Evolutionary conservation across 2,797 vertebrate species (phyloP), one percentile per base, ranked within the genome.

Genomic region (Phataginus tetradactyla): DNA sequence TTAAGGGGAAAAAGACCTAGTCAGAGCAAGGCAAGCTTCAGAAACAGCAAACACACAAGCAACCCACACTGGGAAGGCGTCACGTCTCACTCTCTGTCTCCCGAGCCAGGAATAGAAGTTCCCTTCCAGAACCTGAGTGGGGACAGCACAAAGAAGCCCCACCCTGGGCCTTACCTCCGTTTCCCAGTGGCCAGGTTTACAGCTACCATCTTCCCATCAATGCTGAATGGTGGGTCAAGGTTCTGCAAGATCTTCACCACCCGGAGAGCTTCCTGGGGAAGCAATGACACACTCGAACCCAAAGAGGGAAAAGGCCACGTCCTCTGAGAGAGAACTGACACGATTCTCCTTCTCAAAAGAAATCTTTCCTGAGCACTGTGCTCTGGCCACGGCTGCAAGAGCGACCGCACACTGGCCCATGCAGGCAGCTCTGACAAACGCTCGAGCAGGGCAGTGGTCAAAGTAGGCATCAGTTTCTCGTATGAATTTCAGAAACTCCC

Each of bases 231-330:
- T 37, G 99, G 98, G 92, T 99, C 98, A 98, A 98, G 99, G 98
- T 99, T 99, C 99, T 97, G 99, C 90, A 99, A 98, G 95, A 99
- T 99, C 97, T 99, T 99, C 63, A 99, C 99, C 97, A 99, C 98
- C 78, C 99, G 99, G 49, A 99, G 98, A 0, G 99, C 99, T 98
- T 99, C 99, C 99, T 99, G 95, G 45, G 97, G 98, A 98, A 96
- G 34, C 25, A 97, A 95, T 97, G 42, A 69, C 55, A 95, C 20
- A 72, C 4, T 79, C 95, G 68, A 94, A 84, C 34, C 51, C 83
- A 39, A 39, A 71, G 57, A 96, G 55, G 92, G 39, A 64, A 91
- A 90, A 94, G 51, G 25, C 37, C 45, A 71, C 1, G 20, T 59
- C 53, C 17, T 86, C 32, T 37, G 69, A 86, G 88, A 94, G 57